These are phyloP conservation scores for Pyrgilauda ruficollis DNA, from an alignment of 2,113 vertebrate species.

Conservation along the genomic window DNA sequence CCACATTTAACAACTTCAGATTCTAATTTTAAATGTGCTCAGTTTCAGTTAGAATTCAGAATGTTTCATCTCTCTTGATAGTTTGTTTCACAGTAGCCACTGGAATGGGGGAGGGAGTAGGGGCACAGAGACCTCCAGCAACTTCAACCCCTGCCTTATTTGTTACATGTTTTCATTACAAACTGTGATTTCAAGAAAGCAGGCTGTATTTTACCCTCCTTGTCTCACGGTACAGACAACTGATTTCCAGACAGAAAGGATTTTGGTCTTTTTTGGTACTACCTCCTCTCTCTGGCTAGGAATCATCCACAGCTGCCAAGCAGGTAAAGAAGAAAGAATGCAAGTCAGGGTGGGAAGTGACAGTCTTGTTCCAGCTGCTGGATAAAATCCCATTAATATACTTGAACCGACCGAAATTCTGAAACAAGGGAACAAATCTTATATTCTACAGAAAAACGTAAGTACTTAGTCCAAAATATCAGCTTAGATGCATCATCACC, in stretches of 20 bases:
- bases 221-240: background rate
- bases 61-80: background rate
- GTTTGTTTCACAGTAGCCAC: background rate
- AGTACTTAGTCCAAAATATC: fast-evolving
- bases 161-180: background rate
- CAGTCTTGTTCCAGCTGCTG: background rate
- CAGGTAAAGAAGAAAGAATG: background rate
- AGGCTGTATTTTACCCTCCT: background rate
- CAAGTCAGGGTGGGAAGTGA: background rate
- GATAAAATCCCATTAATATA: background rate
- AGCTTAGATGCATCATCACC: background rate
- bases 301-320: background rate
- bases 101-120: background rate
- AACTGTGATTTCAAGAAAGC: background rate
- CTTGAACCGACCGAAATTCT: background rate
- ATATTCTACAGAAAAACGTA: background rate
- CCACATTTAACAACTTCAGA: background rate
- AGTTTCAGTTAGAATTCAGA: background rate
- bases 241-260: background rate
- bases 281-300: background rate
- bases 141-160: background rate
- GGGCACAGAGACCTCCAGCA: background rate
- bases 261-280: background rate
- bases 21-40: background rate
- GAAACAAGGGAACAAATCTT: background rate